A percentile compares a stretch with the other conserved stretches of the same genome.
Conservation (phyloP, 2,888 invertebrate species). For the Pilophorus perplexus region DNA sequence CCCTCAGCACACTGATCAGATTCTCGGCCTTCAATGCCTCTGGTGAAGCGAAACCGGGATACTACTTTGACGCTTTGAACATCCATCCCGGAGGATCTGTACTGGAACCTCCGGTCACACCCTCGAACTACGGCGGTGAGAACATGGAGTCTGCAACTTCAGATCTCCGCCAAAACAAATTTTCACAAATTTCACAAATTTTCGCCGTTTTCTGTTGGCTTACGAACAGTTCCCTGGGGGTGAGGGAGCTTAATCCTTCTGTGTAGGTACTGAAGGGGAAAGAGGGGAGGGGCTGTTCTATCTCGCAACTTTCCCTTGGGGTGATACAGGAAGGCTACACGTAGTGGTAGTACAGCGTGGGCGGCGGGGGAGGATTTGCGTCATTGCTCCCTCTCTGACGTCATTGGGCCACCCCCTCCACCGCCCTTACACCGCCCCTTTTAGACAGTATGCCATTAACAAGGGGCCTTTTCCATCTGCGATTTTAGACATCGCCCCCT, state of each 20-base stretch:
- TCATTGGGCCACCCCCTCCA: constrained; percentile 19
- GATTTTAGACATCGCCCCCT: constrained; percentile 10
- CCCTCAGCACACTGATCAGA: no score
- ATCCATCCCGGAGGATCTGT: no score
- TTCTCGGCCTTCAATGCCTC: no score
- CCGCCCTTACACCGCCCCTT: constrained; percentile 1
- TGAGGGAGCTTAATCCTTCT: not conserved
- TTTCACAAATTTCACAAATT: no score
- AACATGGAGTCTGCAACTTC: no score
- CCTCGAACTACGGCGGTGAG: no score
- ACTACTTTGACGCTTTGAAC: no score
- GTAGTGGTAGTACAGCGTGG: not conserved
- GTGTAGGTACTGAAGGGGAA: constrained; percentile 1
- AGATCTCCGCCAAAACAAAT: no score
- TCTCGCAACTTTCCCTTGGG: not conserved
- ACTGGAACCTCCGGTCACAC: no score
- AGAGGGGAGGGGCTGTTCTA: constrained; percentile 2
- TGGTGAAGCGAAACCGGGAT: no score
- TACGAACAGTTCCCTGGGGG: no score
- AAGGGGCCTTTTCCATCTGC: not conserved
- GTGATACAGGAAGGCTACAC: not conserved
- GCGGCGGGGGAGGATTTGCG: constrained; percentile 38
- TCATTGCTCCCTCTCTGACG: constrained; percentile 35
- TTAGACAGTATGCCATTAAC: not conserved
- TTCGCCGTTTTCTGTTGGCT: no score